phyloP scores from a whole-genome alignment of 2,797 vertebrate genomes.

The Poeciliopsis paucimaculata region DNA sequence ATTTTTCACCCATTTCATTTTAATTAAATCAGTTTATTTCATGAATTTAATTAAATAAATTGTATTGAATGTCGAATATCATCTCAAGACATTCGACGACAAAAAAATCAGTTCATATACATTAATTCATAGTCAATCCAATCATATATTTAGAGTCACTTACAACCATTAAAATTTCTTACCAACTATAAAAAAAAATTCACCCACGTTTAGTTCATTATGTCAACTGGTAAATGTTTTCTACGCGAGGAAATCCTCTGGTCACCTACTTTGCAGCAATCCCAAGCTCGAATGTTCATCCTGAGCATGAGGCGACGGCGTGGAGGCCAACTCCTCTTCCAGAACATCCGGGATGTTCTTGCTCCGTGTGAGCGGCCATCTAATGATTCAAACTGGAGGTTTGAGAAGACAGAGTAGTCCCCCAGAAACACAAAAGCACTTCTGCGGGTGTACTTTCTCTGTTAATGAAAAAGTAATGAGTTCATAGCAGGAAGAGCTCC shows the following conservation, averaged over 20 bases:
- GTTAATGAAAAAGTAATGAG: not conserved
- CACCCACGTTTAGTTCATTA: too few species aligned
- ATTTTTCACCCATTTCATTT: not conserved
- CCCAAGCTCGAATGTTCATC: not conserved
- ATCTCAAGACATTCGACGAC: not conserved
- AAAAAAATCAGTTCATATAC: not conserved
- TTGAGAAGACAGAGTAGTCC: not conserved
- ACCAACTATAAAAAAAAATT: not conserved
- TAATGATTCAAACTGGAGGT: not conserved
- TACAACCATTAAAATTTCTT: not conserved
- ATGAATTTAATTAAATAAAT: not conserved
- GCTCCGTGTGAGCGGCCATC: not conserved
- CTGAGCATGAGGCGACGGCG: not conserved
- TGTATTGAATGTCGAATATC: not conserved
- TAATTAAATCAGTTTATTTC: not conserved
- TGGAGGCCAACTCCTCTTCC: not conserved
- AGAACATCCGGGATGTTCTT: not conserved
- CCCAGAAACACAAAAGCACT: not conserved
- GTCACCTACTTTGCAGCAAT: not conserved
- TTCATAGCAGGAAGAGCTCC: not conserved
- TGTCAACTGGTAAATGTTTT: not conserved
- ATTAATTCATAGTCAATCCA: not conserved
- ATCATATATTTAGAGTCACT: not conserved
- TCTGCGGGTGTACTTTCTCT: not conserved
- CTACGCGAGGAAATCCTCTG: not conserved